Evolutionary conservation across 2,113 vertebrate species (phyloP), one percentile per base, ranked within the genome.

Genomic region (Oophaga pumilio): DNA sequence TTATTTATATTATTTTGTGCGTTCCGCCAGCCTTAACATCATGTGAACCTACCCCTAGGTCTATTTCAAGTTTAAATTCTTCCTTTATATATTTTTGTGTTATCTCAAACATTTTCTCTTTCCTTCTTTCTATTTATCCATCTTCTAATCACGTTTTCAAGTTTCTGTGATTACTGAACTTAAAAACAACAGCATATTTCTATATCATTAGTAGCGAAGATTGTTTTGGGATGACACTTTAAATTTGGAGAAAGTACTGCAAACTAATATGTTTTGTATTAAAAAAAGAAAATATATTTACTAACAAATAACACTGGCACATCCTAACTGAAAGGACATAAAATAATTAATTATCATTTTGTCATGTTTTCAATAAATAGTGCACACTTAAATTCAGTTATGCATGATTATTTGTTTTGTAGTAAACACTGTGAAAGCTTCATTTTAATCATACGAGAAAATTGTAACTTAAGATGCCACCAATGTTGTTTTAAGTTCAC

Each of bases 311-410:
- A 81, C 83, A 76, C 59, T 56, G 49, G 49, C 22, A 10, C 62
- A 80, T 83, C 57, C 80, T 83, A 82, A 88, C 57, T 59, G 84
- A 68, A 28, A 59, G n/a, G 74, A 82, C 66, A 64, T 64, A 76
- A 83, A 20, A 76, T 14, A 4, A 56, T 49, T 50, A 82, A 33
- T 82, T 49, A 87, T 15, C 22, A 53, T 59, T 10, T 22, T 22
- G 71, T 74, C n/a, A 60, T 82, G 56, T 50, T 24, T 82, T 59
- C 57, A 43, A 50, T 53, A 22, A 82, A 62, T 74, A 62, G 17
- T 52, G 80, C 43, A 59, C 0, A 17, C 11, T 11, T 13, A 1
- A 56, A 17, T 28, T 60, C 14, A 59, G 22, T 20, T 4, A 20
- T 59, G 53, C 7, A 62, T 28, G 43, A 87, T 53, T 22, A 26